These are phyloP conservation scores for Centropyge bicolor DNA, from an alignment of 2,797 vertebrate genomes.

Conservation along the genomic window DNA sequence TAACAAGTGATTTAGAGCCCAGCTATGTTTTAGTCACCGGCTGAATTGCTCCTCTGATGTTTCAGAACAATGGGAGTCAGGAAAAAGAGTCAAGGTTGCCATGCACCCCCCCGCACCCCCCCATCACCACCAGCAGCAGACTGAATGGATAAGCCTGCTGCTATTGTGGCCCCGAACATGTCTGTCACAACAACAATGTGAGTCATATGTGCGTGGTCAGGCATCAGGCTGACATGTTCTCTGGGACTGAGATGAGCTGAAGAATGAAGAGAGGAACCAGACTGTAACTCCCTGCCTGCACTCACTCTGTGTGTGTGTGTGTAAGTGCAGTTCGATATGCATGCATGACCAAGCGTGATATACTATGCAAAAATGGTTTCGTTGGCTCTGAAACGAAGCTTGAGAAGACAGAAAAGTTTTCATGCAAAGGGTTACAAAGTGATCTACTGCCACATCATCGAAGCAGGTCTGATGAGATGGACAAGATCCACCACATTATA, in stretches of 20 bases:
- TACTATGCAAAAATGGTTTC: conserved; percentile 75
- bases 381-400: conserved; percentile 52
- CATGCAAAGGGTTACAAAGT: conserved; percentile 15
- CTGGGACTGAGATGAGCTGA: not conserved
- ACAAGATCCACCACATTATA: fast-evolving
- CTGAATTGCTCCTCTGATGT: conserved; percentile 71
- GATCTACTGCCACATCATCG: conserved; percentile 35
- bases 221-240: conserved; percentile 2
- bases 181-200: conserved; percentile 59
- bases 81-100: conserved; percentile 76
- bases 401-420: conserved; percentile 21
- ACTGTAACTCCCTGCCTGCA: not conserved
- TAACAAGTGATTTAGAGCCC: conserved; percentile 67
- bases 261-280: not conserved
- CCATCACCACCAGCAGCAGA: conserved; percentile 4
- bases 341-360: conserved; percentile 63
- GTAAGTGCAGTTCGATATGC: conserved; percentile 34
- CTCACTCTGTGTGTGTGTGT: not conserved
- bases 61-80: conserved; percentile 78
- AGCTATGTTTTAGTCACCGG: conserved; percentile 61
- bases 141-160: conserved; percentile 43
- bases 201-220: conserved; percentile 46
- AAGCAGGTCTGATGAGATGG: not conserved
- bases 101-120: not conserved
- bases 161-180: conserved; percentile 51